phyloP scores from a whole-genome alignment of 2,113 vertebrate genomes.

The Gallinago jamesoni region DNA sequence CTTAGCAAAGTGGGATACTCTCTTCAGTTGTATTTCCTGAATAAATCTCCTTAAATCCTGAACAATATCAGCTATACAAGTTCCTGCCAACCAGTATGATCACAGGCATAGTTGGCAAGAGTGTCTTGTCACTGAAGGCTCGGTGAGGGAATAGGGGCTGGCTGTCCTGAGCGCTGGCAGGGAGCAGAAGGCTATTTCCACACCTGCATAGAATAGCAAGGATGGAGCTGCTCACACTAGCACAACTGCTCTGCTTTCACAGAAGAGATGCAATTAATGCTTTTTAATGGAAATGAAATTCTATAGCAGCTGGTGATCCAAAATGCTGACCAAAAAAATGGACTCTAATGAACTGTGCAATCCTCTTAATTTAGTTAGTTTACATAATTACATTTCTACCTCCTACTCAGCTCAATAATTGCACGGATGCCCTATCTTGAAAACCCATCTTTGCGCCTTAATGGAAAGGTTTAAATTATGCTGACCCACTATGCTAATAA shows the following conservation, averaged over 20 bases:
- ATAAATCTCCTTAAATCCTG: background rate
- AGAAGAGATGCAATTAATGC: constrained; percentile 37
- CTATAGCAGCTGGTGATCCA: constrained; percentile 57
- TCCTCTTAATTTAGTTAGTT: constrained; percentile 67
- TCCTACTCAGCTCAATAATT: constrained; percentile 65
- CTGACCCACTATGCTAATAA: constrained; percentile 14
- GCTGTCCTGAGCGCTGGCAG: background rate
- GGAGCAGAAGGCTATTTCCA: background rate
- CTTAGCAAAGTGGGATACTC: background rate
- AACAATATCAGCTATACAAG: accelerated
- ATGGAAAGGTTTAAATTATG: constrained; percentile 51
- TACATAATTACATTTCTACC: constrained; percentile 70
- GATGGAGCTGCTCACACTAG: background rate
- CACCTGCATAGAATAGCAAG: background rate
- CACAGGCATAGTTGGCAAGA: background rate
- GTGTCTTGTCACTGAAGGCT: accelerated
- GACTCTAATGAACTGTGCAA: constrained; percentile 64
- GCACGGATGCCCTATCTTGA: constrained; percentile 16
- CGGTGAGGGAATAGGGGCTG: background rate
- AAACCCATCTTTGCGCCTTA: constrained; percentile 29
- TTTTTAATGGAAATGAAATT: constrained; percentile 58
- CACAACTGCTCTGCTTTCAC: background rate
- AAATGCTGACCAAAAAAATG: constrained; percentile 61
- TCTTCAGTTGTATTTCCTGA: background rate
- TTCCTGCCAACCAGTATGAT: background rate